Evolutionary conservation across 2,797 vertebrate species (phyloP).

Genomic region (Sebastes goodei): DNA sequence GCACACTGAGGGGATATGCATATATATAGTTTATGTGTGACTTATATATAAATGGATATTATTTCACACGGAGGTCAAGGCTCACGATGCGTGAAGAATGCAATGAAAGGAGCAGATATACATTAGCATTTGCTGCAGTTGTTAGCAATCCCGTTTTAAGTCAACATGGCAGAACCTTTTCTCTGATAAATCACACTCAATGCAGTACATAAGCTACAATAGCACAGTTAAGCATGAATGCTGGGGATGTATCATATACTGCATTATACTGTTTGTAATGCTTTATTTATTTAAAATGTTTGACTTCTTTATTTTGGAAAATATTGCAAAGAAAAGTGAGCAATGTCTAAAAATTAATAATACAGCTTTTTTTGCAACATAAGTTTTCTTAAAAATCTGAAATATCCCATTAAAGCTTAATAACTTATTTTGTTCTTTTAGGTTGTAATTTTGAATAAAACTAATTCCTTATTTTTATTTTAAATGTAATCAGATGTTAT

Average conservation of each 20-base stretch:
- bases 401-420: neutral
- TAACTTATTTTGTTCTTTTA: neutral
- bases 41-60: constrained; percentile 6
- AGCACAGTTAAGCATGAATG: neutral
- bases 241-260: neutral
- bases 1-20: neutral
- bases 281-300: neutral
- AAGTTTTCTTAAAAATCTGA: neutral
- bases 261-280: neutral
- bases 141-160: neutral
- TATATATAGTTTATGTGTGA: neutral
- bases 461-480: neutral
- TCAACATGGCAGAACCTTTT: neutral
- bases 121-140: neutral
- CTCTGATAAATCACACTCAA: neutral
- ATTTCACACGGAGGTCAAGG: neutral
- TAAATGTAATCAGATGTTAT: constrained; percentile 33
- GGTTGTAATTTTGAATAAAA: neutral
- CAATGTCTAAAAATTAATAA: neutral
- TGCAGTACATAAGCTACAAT: neutral
- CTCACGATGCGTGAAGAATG: neutral
- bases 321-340: neutral
- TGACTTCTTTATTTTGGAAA: neutral
- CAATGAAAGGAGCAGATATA: neutral
- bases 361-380: neutral